Evolutionary conservation across 2,113 vertebrate genomes (phyloP).

Genomic region (Ceyx melanurus): DNA sequence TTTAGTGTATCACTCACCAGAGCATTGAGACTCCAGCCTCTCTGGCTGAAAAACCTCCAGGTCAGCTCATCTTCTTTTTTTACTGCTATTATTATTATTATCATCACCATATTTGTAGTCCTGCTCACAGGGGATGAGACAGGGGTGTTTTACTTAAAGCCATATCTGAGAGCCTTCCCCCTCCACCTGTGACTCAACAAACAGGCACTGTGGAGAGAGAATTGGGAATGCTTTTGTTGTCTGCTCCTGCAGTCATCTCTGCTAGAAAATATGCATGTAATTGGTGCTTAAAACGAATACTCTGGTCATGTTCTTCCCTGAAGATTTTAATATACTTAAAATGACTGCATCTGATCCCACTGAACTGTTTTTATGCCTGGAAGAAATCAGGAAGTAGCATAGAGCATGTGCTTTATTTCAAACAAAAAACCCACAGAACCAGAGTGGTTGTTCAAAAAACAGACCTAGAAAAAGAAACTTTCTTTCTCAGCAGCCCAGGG

Average conservation of each 20-base stretch:
- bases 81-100: neutral
- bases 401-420: neutral
- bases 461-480: neutral
- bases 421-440: neutral
- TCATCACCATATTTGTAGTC: neutral
- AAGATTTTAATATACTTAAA: neutral
- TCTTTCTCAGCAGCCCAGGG: neutral
- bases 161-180: neutral
- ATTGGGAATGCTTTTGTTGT: neutral
- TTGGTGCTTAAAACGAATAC: neutral
- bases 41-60: neutral
- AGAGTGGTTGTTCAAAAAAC: neutral
- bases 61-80: neutral
- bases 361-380: neutral
- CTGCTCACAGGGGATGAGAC: neutral
- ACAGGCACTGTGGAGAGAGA: neutral
- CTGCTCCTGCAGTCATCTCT: neutral
- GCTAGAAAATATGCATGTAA: neutral
- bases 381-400: neutral
- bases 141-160: conserved; percentile 13
- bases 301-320: neutral
- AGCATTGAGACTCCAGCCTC: neutral
- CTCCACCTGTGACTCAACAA: conserved; percentile 16
- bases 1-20: neutral
- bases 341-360: neutral